Evolutionary conservation across 2,113 vertebrate genomes (phyloP), one percentile per base, ranked within the genome.

Genomic region (Plotosus lineatus): DNA sequence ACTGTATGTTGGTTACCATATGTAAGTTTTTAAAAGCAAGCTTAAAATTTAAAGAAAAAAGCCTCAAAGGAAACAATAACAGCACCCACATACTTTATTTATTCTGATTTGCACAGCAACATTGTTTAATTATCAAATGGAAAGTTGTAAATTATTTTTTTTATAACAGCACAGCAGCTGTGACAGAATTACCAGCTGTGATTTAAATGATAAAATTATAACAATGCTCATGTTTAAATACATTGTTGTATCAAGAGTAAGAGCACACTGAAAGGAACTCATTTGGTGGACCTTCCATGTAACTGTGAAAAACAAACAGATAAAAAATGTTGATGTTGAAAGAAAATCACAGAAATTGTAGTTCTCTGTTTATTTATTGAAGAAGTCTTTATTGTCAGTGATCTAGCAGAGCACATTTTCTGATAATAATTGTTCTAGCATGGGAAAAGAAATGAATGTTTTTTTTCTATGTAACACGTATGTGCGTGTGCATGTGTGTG

Each of bases 1-100:
- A 80, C 79, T 53, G 33, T n/a, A 9, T 23, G 66, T n/a, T 48
- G n/a, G 65, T 77, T 28, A 44, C 51, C 72, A 71, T 69, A 75
- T 48, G 58, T 69, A 23, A 75, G 28, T n/a, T 55, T 78, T 68
- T 31, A 48, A 71, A 42, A 79, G 38, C 46, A 6, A 36, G 17
- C 17, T 23, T 2, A 71, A 17, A 26, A 12, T 55, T 19, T 65
- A 4, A 28, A 6, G 9, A 7, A 10, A 36, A 77, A 48, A 46
- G 10, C 51, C 28, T 48, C n/a, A 8, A 61, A 51, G 31, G 53
- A 60, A 51, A 61, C 14, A 44, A 48, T 40, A 50, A 33, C 42
- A 51, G 31, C 19, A 66, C n/a, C 11, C 33, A 28, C 1, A 1
- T 15, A 46, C 11, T 15, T 40, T 12, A 1, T 44, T 50, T 33